phyloP scores from a whole-genome alignment of 1,140 invertebrate genomes.

The Drosophila ananassae region DNA sequence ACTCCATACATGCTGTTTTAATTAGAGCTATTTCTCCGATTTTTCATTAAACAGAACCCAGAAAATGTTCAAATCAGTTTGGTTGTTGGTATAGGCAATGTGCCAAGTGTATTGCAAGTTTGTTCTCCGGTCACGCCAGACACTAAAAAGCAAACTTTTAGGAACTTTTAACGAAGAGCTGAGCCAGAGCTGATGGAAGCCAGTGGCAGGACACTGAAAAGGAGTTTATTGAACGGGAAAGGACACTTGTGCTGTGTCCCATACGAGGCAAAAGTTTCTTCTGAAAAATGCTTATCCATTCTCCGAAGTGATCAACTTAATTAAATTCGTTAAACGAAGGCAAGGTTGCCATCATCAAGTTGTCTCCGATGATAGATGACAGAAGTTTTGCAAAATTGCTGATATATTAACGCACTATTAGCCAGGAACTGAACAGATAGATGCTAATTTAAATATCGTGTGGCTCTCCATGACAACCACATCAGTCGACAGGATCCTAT shows the following conservation, averaged over 20 bases:
- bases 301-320: slow-evolving; percentile 69
- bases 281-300: slow-evolving; percentile 64
- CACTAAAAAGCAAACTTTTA: slow-evolving; percentile 60
- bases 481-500: slow-evolving; percentile 19
- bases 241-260: slow-evolving; percentile 20
- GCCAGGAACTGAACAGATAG: slow-evolving; percentile 44
- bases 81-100: slow-evolving; percentile 56
- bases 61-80: slow-evolving; percentile 39
- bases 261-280: slow-evolving; percentile 48
- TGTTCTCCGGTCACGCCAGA: slow-evolving; percentile 24
- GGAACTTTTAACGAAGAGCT: slow-evolving; percentile 72
- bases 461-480: slow-evolving; percentile 43
- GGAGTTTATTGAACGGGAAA: slow-evolving; percentile 25
- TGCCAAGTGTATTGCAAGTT: slow-evolving; percentile 57
- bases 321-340: slow-evolving; percentile 68
- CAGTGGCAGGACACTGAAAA: slow-evolving; percentile 16
- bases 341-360: slow-evolving; percentile 47
- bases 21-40: slow-evolving; percentile 72
- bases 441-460: slow-evolving; percentile 75
- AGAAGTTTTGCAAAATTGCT: slow-evolving; percentile 26
- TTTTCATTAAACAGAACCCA: slow-evolving; percentile 44
- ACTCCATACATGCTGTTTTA: slow-evolving; percentile 59
- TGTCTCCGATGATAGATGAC: slow-evolving; percentile 46
- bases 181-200: slow-evolving; percentile 13
- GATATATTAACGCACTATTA: slow-evolving; percentile 44